Percentiles rank a stretch among this genome's conserved stretches.
Conservation (phyloP, 2,797 vertebrate genomes). For the Tiaroga cobitis region DNA sequence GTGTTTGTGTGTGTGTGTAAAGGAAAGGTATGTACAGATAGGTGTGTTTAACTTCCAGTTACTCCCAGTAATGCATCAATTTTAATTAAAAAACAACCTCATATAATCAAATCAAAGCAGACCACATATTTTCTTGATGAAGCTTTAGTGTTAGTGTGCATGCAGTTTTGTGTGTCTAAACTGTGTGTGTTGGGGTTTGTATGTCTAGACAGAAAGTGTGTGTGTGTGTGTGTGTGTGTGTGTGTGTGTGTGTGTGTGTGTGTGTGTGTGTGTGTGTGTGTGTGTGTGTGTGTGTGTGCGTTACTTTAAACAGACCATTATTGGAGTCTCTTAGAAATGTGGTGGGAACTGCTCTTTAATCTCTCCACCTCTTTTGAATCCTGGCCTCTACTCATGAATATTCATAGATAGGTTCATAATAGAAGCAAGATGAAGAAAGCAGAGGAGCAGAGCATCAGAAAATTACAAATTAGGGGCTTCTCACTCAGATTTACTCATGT, state of each 20-base stretch:
- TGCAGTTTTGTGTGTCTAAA: slow-evolving; percentile 35
- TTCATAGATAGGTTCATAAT: slow-evolving; percentile 67
- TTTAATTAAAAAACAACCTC: slow-evolving; percentile 7
- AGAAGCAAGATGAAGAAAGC: slow-evolving; percentile 68
- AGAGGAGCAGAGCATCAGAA: slow-evolving; percentile 56
- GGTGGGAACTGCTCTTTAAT: slow-evolving; percentile 71
- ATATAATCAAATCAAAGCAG: slow-evolving; percentile 15
- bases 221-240: slow-evolving; percentile 49
- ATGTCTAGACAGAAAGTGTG: slow-evolving; percentile 30
- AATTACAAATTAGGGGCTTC: slow-evolving; percentile 16
- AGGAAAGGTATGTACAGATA: neutral
- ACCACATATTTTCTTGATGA: slow-evolving; percentile 20
- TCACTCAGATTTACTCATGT: neutral
- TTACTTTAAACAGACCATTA: slow-evolving; percentile 50
- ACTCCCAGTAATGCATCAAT: neutral
- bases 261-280: slow-evolving; percentile 52
- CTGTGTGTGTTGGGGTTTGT: slow-evolving; percentile 38
- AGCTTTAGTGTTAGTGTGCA: slow-evolving; percentile 21
- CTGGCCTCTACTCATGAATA: slow-evolving; percentile 74
- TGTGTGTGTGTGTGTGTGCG: slow-evolving; percentile 48
- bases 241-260: slow-evolving; percentile 50
- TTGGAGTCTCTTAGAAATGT: slow-evolving; percentile 60
- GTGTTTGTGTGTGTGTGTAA: slow-evolving; percentile 17
- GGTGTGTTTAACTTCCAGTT: neutral
- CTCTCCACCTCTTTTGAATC: slow-evolving; percentile 63